Evolutionary conservation across 2,113 vertebrate genomes (phyloP).

Genomic region (Dipodomys merriami): DNA sequence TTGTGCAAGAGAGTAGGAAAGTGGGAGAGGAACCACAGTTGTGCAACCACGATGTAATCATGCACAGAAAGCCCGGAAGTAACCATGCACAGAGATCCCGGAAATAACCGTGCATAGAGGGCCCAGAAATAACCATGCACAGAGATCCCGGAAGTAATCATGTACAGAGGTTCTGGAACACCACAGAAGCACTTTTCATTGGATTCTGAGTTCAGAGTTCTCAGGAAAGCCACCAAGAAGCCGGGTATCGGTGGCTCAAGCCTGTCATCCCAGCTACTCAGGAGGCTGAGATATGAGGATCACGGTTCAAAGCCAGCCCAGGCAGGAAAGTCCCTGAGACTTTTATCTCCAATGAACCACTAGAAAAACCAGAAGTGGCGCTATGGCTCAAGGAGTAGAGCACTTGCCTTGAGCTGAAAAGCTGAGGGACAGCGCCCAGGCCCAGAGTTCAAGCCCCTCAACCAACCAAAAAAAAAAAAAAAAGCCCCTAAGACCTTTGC

Average conservation of each 20-base stretch:
- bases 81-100: not conserved
- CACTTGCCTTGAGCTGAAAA: too few species aligned
- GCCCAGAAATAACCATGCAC: not conserved
- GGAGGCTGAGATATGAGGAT: too few species aligned
- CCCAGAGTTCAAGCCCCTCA: too few species aligned
- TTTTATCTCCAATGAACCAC: too few species aligned
- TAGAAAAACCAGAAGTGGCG: too few species aligned
- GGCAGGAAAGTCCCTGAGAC: too few species aligned
- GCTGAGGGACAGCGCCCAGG: too few species aligned
- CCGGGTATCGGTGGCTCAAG: too few species aligned
- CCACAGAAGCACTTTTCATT: not conserved
- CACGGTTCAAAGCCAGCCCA: too few species aligned
- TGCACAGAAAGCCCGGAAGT: not conserved
- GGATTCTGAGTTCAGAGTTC: not conserved
- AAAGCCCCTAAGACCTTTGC: not conserved
- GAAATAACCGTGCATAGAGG: not conserved
- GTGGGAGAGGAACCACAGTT: not conserved
- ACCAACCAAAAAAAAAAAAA: too few species aligned
- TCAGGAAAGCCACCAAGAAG: not conserved
- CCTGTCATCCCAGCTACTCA: too few species aligned
- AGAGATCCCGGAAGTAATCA: not conserved
- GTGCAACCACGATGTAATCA: not conserved
- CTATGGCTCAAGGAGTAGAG: too few species aligned
- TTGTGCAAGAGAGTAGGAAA: conserved; percentile 5
- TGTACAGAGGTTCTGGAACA: not conserved